Evolutionary conservation across 2,797 vertebrate species (phyloP), one percentile per base, ranked within the genome.

Genomic region (Helarctos malayanus): DNA sequence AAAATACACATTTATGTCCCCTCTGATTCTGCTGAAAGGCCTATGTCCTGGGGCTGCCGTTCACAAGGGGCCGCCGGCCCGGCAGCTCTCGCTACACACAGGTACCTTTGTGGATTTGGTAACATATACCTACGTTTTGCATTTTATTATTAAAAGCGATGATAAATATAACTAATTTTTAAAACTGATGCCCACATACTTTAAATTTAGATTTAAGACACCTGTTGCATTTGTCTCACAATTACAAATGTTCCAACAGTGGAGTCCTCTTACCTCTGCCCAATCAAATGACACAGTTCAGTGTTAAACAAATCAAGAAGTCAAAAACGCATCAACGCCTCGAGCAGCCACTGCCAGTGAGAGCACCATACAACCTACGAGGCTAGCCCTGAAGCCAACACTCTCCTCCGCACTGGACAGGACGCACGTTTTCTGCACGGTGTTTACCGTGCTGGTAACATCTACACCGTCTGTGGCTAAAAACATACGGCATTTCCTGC

Each of bases 361-460:
- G 13, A 25, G 16, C 41, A 23, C 7, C 41, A 7, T 0, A 18
- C 8, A 9, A 32, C 3, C 21, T 10, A 3, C 7, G 3, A 19
- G 41, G 12, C n/a, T 2, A 8, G 4, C 16, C 71, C 35, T 5
- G 63, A 59, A 54, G 52, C 73, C 35, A 23, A 9, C 0, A 2
- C 10, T 4, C 1, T 25, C 83, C 38, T 3, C 7, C 12, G 56
- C 35, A 7, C 41, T 7, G 14, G 52, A 61, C 11, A 16, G 3
- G 35, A 23, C 1, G 0, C 12, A 16, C 2, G 2, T 15, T 54
- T 45, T 35, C 16, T 9, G 13, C 41, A 56, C 56, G 18, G 16
- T 0, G 0, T 2, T 16, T 23, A n/a, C 18, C 2, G 0, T 1
- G 3, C 0, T 15, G 1, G 18, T 41, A 49, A 81, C 45, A 57